A percentile compares a stretch with the other conserved stretches of the same genome.
Conservation (phyloP, 2,888 invertebrate species). For the Panopea generosa region DNA sequence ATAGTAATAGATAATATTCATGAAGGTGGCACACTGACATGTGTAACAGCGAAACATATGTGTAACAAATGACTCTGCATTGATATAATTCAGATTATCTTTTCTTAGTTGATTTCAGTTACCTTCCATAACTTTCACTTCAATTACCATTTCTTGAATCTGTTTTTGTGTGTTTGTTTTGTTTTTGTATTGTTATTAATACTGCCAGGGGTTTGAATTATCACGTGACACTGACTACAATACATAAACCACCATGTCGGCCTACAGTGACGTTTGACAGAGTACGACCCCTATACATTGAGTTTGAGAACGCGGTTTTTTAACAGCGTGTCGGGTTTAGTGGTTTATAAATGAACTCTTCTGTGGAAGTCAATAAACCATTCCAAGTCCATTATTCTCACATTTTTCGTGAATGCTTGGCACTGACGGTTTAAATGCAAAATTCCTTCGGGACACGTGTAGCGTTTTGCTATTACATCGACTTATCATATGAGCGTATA, state of each 20-base stretch:
- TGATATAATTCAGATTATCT: too few species aligned
- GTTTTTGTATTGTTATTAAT: too few species aligned
- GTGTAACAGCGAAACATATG: too few species aligned
- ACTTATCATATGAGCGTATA: conserved; percentile 27
- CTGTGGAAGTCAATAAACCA: conserved; percentile 18
- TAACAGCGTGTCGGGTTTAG: background rate
- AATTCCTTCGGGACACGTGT: conserved; percentile 40
- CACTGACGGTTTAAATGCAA: conserved; percentile 21
- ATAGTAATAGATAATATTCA: too few species aligned
- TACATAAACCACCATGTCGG: background rate
- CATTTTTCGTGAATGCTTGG: conserved; percentile 30
- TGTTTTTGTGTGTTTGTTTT: too few species aligned
- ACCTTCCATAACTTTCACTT: too few species aligned
- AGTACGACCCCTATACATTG: conserved; percentile 4
- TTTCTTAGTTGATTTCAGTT: too few species aligned
- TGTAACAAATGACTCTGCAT: too few species aligned
- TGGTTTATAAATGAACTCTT: conserved; percentile 27
- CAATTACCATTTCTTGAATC: too few species aligned
- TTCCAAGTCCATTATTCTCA: conserved; percentile 50
- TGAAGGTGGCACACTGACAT: too few species aligned
- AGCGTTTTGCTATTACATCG: conserved; percentile 33
- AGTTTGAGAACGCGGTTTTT: background rate
- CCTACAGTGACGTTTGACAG: background rate
- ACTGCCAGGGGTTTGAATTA: background rate
- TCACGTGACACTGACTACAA: background rate